phyloP scores from a whole-genome alignment of 2,797 vertebrate genomes.

The Gastrophryne carolinensis region DNA sequence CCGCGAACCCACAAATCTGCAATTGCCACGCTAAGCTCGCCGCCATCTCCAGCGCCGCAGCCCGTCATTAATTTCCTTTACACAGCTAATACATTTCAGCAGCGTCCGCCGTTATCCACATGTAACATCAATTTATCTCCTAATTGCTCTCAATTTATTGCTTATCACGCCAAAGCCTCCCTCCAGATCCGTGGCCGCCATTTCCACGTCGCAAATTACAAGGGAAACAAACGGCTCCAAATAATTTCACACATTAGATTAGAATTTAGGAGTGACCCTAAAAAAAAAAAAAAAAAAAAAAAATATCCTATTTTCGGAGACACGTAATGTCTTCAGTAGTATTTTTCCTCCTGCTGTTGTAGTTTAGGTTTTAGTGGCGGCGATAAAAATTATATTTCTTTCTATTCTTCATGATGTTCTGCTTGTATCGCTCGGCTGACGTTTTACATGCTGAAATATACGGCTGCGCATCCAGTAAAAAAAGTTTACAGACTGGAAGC shows the following conservation, averaged over 20 bases:
- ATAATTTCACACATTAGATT: slow-evolving; percentile 45
- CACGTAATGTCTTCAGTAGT: slow-evolving; percentile 24
- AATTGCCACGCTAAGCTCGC: neutral
- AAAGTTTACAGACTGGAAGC: neutral
- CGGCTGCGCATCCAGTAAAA: neutral
- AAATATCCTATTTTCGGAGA: slow-evolving; percentile 37
- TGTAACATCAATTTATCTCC: slow-evolving; percentile 50
- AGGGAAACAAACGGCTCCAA: slow-evolving; percentile 46
- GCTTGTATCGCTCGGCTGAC: neutral
- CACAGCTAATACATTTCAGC: slow-evolving; percentile 32
- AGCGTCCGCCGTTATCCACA: slow-evolving; percentile 42
- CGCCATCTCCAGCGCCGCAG: slow-evolving; percentile 5
- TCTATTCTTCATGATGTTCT: slow-evolving; percentile 1
- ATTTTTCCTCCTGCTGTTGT: slow-evolving; percentile 14
- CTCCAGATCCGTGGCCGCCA: slow-evolving; percentile 25
- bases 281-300: too few species aligned
- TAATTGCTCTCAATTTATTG: slow-evolving; percentile 52
- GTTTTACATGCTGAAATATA: neutral
- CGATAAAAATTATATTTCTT: slow-evolving; percentile 28
- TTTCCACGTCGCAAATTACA: slow-evolving; percentile 45
- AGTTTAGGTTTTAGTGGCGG: slow-evolving; percentile 18
- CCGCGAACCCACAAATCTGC: neutral
- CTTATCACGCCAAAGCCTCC: slow-evolving; percentile 42
- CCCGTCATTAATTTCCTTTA: slow-evolving; percentile 41
- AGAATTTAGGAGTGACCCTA: slow-evolving; percentile 43